Percentiles rank a stretch among this genome's conserved stretches.
phyloP scores from a whole-genome alignment of 2,797 vertebrate species.

The Helarctos malayanus region DNA sequence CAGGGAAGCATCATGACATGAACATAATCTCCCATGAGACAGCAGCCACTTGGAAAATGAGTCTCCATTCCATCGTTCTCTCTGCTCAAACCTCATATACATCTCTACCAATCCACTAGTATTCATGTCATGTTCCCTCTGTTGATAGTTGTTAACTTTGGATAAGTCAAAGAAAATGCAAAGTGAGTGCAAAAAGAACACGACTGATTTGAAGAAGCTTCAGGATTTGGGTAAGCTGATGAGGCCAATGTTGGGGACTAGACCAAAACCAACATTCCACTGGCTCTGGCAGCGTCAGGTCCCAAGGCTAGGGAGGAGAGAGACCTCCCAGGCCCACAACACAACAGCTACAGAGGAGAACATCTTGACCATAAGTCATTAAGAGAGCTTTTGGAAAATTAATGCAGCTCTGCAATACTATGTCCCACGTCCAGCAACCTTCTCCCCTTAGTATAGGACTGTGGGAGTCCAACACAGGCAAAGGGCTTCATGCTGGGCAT shows the following conservation, averaged over 20 bases:
- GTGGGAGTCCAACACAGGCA: neutral
- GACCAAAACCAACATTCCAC: neutral
- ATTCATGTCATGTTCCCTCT: neutral
- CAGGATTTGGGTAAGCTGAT: neutral
- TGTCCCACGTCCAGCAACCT: neutral
- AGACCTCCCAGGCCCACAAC: too few species aligned
- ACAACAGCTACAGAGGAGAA: neutral
- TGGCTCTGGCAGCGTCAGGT: too few species aligned
- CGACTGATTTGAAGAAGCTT: neutral
- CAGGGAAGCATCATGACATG: neutral
- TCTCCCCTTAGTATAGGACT: neutral
- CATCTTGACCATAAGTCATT: neutral
- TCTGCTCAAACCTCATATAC: neutral
- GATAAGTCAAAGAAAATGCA: neutral
- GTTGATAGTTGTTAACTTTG: neutral
- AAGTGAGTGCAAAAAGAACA: neutral
- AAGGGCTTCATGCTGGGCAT: neutral
- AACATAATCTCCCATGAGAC: neutral
- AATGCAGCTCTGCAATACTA: neutral
- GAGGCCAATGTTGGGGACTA: too few species aligned
- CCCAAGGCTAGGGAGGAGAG: rapidly evolving
- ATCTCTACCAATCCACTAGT: neutral
- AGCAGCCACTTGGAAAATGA: neutral
- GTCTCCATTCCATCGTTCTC: neutral
- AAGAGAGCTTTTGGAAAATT: neutral